Percentiles rank a stretch among this genome's conserved stretches.
Conservation (phyloP, 2,797 vertebrate genomes). For the Chromobotia macracanthus region DNA sequence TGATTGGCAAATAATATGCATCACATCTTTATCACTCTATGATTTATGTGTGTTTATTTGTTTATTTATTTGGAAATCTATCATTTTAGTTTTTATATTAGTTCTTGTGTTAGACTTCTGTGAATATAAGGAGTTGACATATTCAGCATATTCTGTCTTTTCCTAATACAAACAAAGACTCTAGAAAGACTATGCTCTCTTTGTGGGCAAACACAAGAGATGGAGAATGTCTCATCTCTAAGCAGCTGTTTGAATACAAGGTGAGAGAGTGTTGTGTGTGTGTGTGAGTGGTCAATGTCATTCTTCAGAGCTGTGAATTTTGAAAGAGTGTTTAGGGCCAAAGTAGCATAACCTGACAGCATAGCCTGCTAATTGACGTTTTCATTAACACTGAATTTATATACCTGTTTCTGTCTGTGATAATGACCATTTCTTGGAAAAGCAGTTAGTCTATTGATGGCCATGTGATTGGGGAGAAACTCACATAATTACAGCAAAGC, state of each 20-base stretch:
- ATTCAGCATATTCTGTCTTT: neutral
- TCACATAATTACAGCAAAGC: conserved; percentile 85
- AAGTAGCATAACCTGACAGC: conserved; percentile 84
- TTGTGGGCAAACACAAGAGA: conserved; percentile 6
- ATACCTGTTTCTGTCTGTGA: conserved; percentile 89
- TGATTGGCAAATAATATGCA: conserved; percentile 3
- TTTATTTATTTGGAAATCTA: neutral
- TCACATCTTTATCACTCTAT: neutral
- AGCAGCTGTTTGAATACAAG: conserved; percentile 42
- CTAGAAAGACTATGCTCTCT: neutral
- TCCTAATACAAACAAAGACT: conserved; percentile 2
- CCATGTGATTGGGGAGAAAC: conserved; percentile 81
- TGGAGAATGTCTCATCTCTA: conserved; percentile 39
- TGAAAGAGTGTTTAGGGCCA: conserved; percentile 59
- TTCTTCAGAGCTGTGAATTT: conserved; percentile 25
- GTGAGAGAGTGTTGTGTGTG: neutral
- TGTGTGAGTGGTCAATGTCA: conserved; percentile 5
- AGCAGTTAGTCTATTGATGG: conserved; percentile 83
- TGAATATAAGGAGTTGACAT: neutral
- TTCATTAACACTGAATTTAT: conserved; percentile 95
- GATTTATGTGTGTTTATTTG: neutral
- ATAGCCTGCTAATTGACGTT: conserved; percentile 88
- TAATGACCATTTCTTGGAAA: conserved; percentile 87
- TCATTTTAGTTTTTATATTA: neutral
- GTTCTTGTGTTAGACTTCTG: no score